Conservation (phyloP, 2,888 invertebrate species). For the Rhingia rostrata region DNA sequence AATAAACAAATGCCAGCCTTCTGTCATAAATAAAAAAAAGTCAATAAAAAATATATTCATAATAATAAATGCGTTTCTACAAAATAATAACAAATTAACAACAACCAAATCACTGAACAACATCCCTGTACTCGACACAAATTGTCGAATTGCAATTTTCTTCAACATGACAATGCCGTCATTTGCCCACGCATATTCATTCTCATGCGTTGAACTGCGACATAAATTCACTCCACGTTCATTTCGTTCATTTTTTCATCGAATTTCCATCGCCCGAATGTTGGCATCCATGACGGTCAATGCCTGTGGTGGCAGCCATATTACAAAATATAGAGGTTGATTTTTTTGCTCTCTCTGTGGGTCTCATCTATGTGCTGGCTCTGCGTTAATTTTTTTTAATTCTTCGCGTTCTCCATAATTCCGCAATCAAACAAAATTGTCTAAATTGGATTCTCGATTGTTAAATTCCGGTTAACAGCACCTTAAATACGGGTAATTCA, state of each 20-base stretch:
- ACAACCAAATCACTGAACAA: too few species aligned
- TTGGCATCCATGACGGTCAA: constrained; percentile 74
- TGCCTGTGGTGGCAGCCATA: constrained; percentile 76
- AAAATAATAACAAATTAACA: too few species aligned
- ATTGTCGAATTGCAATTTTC: not conserved
- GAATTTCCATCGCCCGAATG: constrained; percentile 12
- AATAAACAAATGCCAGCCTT: too few species aligned
- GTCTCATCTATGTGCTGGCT: constrained; percentile 69
- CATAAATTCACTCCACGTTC: constrained; percentile 2
- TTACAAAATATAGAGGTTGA: constrained; percentile 74
- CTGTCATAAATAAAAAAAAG: too few species aligned
- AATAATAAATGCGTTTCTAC: too few species aligned
- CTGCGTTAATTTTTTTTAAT: constrained; percentile 69
- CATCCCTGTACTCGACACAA: constrained; percentile 4
- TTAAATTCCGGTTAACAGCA: constrained; percentile 60
- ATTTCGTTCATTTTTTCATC: constrained; percentile 21
- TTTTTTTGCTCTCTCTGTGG: constrained; percentile 75
- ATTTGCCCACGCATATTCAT: not conserved
- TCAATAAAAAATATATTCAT: too few species aligned
- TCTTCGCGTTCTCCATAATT: constrained; percentile 62
- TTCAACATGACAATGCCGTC: constrained; percentile 17
- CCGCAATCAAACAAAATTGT: constrained; percentile 44
- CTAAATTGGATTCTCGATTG: constrained; percentile 38
- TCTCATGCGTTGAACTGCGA: constrained; percentile 20
- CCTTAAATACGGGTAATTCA: constrained; percentile 63